These are phyloP conservation scores for Furcula furcula DNA, from an alignment of 2,888 invertebrate genomes.

Conservation along the genomic window DNA sequence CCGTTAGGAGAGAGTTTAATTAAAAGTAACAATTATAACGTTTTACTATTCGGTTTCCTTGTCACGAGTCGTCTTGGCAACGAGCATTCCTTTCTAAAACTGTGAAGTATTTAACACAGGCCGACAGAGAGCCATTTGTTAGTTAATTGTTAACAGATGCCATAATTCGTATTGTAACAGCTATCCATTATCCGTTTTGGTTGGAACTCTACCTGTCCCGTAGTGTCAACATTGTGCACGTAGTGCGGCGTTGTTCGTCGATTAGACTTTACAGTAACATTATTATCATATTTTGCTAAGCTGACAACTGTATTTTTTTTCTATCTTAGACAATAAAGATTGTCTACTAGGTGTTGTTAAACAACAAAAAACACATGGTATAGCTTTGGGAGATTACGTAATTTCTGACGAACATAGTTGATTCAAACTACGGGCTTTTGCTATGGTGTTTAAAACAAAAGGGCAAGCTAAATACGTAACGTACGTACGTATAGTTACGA, in stretches of 20 bases:
- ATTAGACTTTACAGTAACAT: background rate
- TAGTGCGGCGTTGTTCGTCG: too few relatives aligned
- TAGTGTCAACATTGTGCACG: background rate
- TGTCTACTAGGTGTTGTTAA: background rate
- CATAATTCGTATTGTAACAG: background rate
- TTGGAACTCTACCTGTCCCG: constrained; percentile 6
- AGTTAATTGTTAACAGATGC: constrained; percentile 8
- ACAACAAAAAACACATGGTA: background rate
- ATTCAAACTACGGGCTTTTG: too few relatives aligned
- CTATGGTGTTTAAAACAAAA: too few relatives aligned
- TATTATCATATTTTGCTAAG: background rate
- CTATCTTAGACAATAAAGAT: background rate
- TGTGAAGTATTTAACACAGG: constrained; percentile 1
- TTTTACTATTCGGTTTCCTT: background rate
- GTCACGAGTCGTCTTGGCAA: background rate
- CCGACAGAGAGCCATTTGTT: constrained; percentile 1
- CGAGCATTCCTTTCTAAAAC: constrained; percentile 1
- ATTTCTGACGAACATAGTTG: too few relatives aligned
- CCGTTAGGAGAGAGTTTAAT: background rate
- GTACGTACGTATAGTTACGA: too few relatives aligned
- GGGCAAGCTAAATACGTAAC: too few relatives aligned
- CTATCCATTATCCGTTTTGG: constrained; percentile 2
- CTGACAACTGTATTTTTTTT: background rate
- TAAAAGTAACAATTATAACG: background rate
- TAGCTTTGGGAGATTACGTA: too few relatives aligned